Evolutionary conservation across 2,797 vertebrate species (phyloP).

Genomic region (Remorina albescens): DNA sequence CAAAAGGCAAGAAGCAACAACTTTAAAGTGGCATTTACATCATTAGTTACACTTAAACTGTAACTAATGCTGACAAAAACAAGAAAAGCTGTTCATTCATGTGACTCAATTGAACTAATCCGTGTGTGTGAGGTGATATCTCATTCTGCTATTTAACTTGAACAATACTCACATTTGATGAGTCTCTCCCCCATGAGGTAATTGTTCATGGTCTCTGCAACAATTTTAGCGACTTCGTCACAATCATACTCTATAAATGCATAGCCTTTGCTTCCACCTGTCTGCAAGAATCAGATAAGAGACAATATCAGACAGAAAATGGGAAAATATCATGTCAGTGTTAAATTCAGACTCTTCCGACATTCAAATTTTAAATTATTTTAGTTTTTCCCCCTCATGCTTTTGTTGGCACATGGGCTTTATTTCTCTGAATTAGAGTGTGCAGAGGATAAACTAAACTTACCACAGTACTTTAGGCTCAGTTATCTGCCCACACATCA

Average conservation of each 20-base stretch:
- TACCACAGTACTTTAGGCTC: constrained; percentile 80
- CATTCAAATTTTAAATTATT: too few relatives aligned
- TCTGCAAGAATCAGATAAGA: constrained; percentile 79
- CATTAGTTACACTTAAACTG: neutral
- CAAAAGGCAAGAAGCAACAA: neutral
- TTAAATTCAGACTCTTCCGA: neutral
- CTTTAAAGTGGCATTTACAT: neutral
- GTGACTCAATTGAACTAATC: neutral
- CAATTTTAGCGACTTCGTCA: constrained; percentile 95
- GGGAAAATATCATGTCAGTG: neutral
- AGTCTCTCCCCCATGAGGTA: constrained; percentile 94
- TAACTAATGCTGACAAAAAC: too few relatives aligned
- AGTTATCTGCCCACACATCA: constrained; percentile 87
- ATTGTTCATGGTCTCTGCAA: constrained; percentile 97
- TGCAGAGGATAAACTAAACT: constrained; percentile 80
- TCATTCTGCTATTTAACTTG: neutral
- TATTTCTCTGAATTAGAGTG: constrained; percentile 68
- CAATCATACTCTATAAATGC: constrained; percentile 93
- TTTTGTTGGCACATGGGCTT: constrained; percentile 81
- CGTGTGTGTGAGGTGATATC: neutral
- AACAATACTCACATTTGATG: constrained; percentile 89
- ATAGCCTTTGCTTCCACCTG: constrained; percentile 93
- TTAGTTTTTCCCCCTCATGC: neutral
- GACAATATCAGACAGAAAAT: neutral
- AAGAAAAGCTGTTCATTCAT: too few relatives aligned